Conservation (phyloP, 1,140 invertebrate species). For the Limonius californicus region DNA sequence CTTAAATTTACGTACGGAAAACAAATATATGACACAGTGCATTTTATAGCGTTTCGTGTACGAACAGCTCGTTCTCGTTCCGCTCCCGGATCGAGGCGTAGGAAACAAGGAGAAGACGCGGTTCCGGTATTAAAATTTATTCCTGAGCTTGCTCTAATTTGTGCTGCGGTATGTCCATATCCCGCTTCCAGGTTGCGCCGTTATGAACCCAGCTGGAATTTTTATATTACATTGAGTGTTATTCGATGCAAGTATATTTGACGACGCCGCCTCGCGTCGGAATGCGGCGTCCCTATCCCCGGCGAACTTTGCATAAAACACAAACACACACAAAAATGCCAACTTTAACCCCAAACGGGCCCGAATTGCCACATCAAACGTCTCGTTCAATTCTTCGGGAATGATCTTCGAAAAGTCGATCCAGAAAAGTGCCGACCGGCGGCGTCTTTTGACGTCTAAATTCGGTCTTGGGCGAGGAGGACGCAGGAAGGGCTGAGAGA, state of each 20-base stretch:
- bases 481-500: no score
- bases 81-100: no score
- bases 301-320: not conserved
- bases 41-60: not conserved
- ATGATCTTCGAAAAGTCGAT: not conserved
- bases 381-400: not conserved
- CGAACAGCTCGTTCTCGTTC: not conserved
- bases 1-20: not conserved
- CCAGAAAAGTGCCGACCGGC: not conserved
- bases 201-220: constrained; percentile 8
- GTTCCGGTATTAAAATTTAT: constrained; percentile 7
- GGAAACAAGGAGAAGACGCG: not conserved
- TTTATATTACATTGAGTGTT: constrained; percentile 9
- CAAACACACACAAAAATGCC: not conserved
- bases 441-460: not conserved
- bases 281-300: not conserved
- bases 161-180: constrained; percentile 14
- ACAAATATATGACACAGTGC: not conserved
- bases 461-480: no score
- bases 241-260: constrained; percentile 8
- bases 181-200: constrained; percentile 6
- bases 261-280: not conserved
- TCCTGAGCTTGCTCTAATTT: not conserved
- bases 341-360: not conserved
- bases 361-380: not conserved